Percentiles rank a stretch among this genome's conserved stretches.
Conservation (phyloP, 2,797 vertebrate species). For the Argya squamiceps region DNA sequence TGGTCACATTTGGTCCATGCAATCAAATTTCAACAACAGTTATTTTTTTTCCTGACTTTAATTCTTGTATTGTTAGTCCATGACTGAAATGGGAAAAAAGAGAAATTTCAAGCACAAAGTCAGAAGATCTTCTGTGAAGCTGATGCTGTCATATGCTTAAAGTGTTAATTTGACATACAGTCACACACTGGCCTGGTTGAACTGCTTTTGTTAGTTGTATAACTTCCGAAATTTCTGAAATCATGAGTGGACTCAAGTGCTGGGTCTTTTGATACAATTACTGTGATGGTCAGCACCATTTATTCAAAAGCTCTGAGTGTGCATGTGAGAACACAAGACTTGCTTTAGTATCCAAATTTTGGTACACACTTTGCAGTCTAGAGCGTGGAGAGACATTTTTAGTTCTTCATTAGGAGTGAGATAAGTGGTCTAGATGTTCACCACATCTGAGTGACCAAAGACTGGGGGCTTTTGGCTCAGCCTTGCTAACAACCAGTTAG, state of each 20-base stretch:
- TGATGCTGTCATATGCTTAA: not conserved
- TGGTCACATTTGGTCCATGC: not conserved
- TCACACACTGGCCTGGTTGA: not conserved
- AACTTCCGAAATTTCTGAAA: not conserved
- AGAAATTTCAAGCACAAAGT: not conserved
- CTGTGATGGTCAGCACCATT: not conserved
- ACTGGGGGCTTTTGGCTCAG: not conserved
- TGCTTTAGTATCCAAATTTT: not conserved
- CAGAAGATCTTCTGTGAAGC: not conserved
- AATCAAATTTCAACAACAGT: not conserved
- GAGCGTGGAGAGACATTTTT: not conserved
- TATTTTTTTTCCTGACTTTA: not conserved
- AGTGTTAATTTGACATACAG: not conserved
- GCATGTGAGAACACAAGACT: not conserved
- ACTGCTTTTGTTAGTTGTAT: not conserved
- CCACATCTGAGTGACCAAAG: no score
- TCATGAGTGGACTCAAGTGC: not conserved
- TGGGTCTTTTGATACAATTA: not conserved
- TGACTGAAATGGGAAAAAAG: not conserved
- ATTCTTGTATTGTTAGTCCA: not conserved
- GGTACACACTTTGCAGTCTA: not conserved
- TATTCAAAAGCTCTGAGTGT: not conserved
- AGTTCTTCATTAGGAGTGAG: not conserved
- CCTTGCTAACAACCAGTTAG: not conserved
- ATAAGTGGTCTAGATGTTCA: not conserved